A percentile compares a stretch with the other conserved stretches of the same genome.
Conservation (phyloP, 2,797 vertebrate species). For the Eospalax fontanierii region DNA sequence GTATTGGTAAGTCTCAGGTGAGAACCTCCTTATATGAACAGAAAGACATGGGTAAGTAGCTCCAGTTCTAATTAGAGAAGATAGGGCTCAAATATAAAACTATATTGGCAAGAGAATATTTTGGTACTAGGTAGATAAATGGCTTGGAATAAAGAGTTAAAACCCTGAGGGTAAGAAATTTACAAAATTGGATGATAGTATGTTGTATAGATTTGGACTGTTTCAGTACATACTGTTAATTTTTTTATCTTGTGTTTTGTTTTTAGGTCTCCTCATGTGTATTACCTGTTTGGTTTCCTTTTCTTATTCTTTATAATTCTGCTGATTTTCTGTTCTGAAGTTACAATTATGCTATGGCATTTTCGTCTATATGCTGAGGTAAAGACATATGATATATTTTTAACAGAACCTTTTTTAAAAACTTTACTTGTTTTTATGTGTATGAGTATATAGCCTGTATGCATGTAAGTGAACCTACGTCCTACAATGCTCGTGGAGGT, state of each 20-base stretch:
- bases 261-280: conserved; percentile 97
- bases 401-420: too few relatives aligned
- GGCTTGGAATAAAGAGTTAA: conserved; percentile 37
- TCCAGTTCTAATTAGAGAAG: conserved; percentile 11
- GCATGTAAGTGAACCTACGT: too few relatives aligned
- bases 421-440: too few relatives aligned
- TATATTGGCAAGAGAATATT: neutral
- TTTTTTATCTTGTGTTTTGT: conserved; percentile 68
- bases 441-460: too few relatives aligned
- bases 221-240: neutral
- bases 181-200: neutral
- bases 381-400: conserved; percentile 62
- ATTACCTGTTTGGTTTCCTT: conserved; percentile 97
- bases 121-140: neutral
- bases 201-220: conserved; percentile 30
- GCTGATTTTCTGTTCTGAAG: conserved; percentile 96
- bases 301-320: conserved; percentile 97
- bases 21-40: conserved; percentile 27
- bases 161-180: neutral
- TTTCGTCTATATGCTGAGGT: conserved; percentile 98
- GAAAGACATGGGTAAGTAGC: conserved; percentile 6
- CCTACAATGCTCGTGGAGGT: too few relatives aligned
- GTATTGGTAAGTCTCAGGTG: conserved; percentile 29
- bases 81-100: neutral
- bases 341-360: conserved; percentile 95